Conservation (phyloP, 2,797 vertebrate species). For the Microcaecilia unicolor region DNA sequence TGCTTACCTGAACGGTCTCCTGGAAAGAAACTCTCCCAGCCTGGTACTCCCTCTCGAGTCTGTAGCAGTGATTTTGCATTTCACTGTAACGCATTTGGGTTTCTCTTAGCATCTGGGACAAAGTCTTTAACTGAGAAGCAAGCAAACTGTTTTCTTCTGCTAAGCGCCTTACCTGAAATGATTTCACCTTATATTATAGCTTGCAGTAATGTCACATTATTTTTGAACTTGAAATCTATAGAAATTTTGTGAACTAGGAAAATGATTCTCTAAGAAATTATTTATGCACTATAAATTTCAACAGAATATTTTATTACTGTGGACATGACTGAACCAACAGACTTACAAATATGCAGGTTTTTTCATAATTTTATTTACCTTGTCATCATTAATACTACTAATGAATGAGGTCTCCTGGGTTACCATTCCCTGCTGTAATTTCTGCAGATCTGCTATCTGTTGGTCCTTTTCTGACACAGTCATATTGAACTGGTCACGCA, state of each 20-base stretch:
- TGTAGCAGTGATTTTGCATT: constrained; percentile 62
- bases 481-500: constrained; percentile 32
- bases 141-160: constrained; percentile 63
- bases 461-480: constrained; percentile 37
- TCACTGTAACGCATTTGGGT: constrained; percentile 55
- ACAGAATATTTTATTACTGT: too few species aligned
- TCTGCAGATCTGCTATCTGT: constrained; percentile 42
- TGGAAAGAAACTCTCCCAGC: too few species aligned
- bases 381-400: constrained; percentile 17
- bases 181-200: background rate
- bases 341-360: too few species aligned
- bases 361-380: too few species aligned
- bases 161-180: constrained; percentile 58
- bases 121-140: constrained; percentile 57
- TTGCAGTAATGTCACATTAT: too few species aligned
- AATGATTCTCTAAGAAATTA: too few species aligned
- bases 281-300: too few species aligned
- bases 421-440: constrained; percentile 18
- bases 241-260: too few species aligned
- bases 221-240: too few species aligned
- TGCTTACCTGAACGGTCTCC: too few species aligned
- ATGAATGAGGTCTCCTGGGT: constrained; percentile 14
- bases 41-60: constrained; percentile 61
- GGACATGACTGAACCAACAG: too few species aligned
- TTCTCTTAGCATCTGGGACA: constrained; percentile 72